Conservation (phyloP, 2,797 vertebrate species). For the Acanthurus leucopareius region DNA sequence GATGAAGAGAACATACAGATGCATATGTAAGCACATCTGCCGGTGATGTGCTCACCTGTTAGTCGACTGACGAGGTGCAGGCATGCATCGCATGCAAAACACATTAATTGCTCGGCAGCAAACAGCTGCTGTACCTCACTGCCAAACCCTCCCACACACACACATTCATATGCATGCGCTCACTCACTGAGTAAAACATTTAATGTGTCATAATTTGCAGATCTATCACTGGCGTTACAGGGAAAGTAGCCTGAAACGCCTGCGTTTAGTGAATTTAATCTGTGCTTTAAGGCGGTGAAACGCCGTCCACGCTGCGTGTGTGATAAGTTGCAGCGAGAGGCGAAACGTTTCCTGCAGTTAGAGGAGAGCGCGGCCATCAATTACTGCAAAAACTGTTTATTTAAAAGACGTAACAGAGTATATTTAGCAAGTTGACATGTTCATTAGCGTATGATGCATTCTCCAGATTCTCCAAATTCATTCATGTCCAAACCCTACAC, state of each 20-base stretch:
- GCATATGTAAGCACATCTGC: slow-evolving; percentile 66
- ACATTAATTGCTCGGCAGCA: slow-evolving; percentile 49
- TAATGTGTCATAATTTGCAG: slow-evolving; percentile 36
- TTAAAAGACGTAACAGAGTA: slow-evolving; percentile 39
- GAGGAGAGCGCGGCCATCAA: slow-evolving; percentile 2
- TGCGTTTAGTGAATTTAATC: slow-evolving; percentile 1
- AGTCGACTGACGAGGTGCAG: not conserved
- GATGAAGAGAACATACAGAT: slow-evolving; percentile 43
- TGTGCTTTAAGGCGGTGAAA: not conserved
- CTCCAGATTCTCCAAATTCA: slow-evolving; percentile 44
- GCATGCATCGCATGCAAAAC: slow-evolving; percentile 58
- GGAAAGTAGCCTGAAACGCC: not conserved
- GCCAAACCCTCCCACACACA: slow-evolving; percentile 43
- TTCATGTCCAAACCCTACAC: slow-evolving; percentile 24
- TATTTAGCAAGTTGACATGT: slow-evolving; percentile 38
- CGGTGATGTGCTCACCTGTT: slow-evolving; percentile 57
- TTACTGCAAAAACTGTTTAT: slow-evolving; percentile 42
- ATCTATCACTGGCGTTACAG: not conserved
- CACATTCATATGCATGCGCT: slow-evolving; percentile 34
- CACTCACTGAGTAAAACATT: slow-evolving; percentile 37
- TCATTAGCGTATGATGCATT: slow-evolving; percentile 58
- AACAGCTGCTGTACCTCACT: slow-evolving; percentile 60
- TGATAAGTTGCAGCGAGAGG: not conserved
- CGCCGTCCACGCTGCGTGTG: not conserved
- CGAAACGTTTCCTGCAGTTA: not conserved